Evolutionary conservation across 1,140 invertebrate genomes (phyloP).

Genomic region (Calliphora vicina): DNA sequence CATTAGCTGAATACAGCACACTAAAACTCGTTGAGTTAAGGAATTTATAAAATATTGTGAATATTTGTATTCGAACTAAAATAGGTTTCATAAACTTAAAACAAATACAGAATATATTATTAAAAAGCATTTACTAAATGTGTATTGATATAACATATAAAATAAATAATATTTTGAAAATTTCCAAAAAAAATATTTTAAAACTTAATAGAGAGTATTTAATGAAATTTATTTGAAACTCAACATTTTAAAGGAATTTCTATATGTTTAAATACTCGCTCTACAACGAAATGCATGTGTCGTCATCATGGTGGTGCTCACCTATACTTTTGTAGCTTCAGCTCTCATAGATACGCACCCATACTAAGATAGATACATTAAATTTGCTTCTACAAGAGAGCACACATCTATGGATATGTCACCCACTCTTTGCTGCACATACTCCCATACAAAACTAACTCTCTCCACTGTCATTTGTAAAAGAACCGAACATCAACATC

Average conservation of each 20-base stretch:
- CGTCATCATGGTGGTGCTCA: background rate
- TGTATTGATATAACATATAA: no score
- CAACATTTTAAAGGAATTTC: slow-evolving; percentile 11
- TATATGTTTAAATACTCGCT: background rate
- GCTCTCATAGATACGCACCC: slow-evolving; percentile 9
- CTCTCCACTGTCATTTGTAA: background rate
- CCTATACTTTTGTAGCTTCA: background rate
- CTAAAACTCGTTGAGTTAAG: background rate
- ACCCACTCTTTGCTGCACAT: slow-evolving; percentile 1
- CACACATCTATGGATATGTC: background rate
- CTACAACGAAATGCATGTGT: background rate
- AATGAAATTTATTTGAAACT: background rate
- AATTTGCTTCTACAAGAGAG: background rate
- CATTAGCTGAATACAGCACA: background rate
- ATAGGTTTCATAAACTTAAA: background rate
- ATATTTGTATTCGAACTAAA: background rate
- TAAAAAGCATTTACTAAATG: no score
- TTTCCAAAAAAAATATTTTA: no score
- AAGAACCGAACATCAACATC: background rate
- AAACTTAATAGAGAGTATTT: background rate
- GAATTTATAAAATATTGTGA: background rate
- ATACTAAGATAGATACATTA: background rate
- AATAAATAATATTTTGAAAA: no score
- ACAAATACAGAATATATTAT: background rate
- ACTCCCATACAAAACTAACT: background rate